Conservation (phyloP, 2,797 vertebrate genomes). For the Odontamblyopus lacepedii region DNA sequence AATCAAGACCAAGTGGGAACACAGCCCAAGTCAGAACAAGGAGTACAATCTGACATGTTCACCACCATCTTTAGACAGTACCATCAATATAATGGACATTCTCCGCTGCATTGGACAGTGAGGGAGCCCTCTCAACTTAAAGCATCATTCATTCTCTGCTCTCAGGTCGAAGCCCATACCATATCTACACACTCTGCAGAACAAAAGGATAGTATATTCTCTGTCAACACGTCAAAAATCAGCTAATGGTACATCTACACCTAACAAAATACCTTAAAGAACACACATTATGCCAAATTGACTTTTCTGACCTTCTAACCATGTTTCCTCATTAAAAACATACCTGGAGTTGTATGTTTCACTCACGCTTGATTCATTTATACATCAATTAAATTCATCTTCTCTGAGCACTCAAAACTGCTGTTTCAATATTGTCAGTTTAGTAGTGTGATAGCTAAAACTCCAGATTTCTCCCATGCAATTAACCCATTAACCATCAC, state of each 20-base stretch:
- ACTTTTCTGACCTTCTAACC: no score
- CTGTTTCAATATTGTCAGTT: no score
- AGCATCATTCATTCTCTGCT: slow-evolving; percentile 54
- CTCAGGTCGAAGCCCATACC: slow-evolving; percentile 26
- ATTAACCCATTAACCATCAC: no score
- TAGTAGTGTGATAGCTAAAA: no score
- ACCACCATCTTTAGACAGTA: slow-evolving; percentile 57
- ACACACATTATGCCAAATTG: no score
- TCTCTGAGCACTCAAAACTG: no score
- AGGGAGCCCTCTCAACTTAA: slow-evolving; percentile 52
- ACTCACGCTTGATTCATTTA: no score
- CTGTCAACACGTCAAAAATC: slow-evolving; percentile 61
- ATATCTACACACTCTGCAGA: slow-evolving; percentile 58
- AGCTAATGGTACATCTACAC: slow-evolving; percentile 69
- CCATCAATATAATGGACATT: slow-evolving; percentile 69
- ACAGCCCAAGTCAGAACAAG: neutral
- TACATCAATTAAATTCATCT: no score
- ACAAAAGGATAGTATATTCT: slow-evolving; percentile 54
- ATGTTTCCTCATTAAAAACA: no score
- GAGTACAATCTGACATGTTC: slow-evolving; percentile 6
- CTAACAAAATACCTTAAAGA: slow-evolving; percentile 60
- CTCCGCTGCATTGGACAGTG: slow-evolving; percentile 55
- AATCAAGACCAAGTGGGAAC: neutral
- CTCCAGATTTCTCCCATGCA: no score
- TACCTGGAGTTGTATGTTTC: no score